Percentiles rank a stretch among this genome's conserved stretches.
Evolutionary conservation across 2,797 vertebrate genomes (phyloP).

Genomic region (Triplophysa yarkandensis): DNA sequence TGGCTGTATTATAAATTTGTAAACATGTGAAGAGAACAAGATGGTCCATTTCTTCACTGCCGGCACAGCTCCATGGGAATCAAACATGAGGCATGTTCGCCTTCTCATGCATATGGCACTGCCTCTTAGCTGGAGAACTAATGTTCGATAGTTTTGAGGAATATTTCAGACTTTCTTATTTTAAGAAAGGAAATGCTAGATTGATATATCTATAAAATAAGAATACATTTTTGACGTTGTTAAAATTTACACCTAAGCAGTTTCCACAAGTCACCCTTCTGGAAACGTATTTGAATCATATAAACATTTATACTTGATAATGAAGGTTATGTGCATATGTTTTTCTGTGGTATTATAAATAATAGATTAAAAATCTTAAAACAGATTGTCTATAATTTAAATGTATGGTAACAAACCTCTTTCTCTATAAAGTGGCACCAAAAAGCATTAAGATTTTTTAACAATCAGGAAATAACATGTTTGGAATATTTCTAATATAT

Average conservation of each 20-base stretch:
- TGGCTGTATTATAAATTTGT: conserved; percentile 29
- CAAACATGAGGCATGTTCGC: background rate
- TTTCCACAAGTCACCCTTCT: background rate
- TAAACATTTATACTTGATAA: background rate
- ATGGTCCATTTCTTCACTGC: conserved; percentile 21
- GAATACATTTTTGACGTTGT: background rate
- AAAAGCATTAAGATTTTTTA: too few relatives aligned
- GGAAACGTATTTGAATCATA: background rate
- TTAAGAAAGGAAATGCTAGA: background rate
- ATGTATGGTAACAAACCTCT: too few relatives aligned
- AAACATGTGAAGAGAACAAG: conserved; percentile 40
- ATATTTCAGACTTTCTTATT: background rate
- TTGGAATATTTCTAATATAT: too few relatives aligned
- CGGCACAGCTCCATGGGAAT: background rate
- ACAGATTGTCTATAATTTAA: background rate
- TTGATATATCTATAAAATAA: background rate
- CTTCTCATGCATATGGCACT: background rate
- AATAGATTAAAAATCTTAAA: too few relatives aligned
- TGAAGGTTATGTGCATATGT: background rate
- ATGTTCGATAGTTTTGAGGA: background rate
- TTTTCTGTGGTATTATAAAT: background rate
- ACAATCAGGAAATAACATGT: too few relatives aligned
- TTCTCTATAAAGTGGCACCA: too few relatives aligned
- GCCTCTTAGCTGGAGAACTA: background rate
- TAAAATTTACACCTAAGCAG: background rate